Base-by-base conservation (phyloP, 1,140 invertebrate species). In the Apis dorsata region DNA sequence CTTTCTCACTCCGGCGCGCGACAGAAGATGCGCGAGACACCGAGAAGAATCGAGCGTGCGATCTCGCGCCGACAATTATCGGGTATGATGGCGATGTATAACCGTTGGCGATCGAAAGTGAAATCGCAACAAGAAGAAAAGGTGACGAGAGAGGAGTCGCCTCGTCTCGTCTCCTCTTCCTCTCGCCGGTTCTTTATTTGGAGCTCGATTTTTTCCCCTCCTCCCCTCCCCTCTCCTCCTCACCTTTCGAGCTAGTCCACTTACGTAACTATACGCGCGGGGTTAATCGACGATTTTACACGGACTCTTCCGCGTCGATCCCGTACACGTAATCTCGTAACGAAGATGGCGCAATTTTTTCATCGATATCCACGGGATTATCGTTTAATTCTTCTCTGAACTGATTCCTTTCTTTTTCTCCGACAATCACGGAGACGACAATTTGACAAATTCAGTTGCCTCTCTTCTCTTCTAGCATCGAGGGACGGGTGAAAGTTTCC, bases 81-180 rank as follows among this genome's bases (percentile, higher is more conserved):
- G 24, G 15, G 55, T 19, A n/a, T 15, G 34, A 7, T 44, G 34
- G 9, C 8, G 8, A 44, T 21, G 72, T 24, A 19, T 7, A 85
- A 78, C 87, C 34, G 34, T 3, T 34, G 86, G 85, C 70, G 80
- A 73, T 85, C 74, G 83, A 89, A 81, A 89, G 87, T 89, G 87
- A 89, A 88, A 89, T 84, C 87, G 75, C 81, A 75, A 73, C 53
- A 70, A 81, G 66, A 71, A 72, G 69, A 79, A 85, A 84, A 84
- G 79, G 77, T 73, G 62, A 80, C 63, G 71, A 75, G 73, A 82
- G 75, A 75, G 49, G 44, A 71, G 57, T 34, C 34, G 34, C 3
- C 34, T 34, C 24, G 24, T 24, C 24, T 24, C 24, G 24, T 24
- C 24, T 34, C 34, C 0, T 34, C 60, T 62, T 81, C 68, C 51